phyloP scores from a whole-genome alignment of 2,113 vertebrate genomes.

The Xiphophorus hellerii region DNA sequence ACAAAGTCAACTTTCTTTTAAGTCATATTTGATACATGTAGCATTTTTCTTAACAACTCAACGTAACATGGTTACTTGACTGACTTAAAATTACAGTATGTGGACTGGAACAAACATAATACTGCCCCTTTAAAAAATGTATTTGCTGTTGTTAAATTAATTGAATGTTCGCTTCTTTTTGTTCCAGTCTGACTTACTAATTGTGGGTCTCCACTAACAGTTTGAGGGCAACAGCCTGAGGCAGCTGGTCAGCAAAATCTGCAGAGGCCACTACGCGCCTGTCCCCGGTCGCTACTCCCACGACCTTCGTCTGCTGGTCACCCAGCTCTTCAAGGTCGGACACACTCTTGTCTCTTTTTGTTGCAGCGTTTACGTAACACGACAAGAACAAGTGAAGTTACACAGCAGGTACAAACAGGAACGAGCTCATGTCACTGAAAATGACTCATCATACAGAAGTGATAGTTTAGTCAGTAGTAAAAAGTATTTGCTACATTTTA shows the following conservation, averaged over 20 bases:
- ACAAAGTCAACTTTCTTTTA: too few relatives aligned
- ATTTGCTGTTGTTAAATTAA: not conserved
- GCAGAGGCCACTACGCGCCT: conserved; percentile 83
- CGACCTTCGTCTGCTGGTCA: conserved; percentile 82
- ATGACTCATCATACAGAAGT: not conserved
- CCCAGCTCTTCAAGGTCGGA: conserved; percentile 86
- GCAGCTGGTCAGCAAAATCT: conserved; percentile 89
- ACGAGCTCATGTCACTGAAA: not conserved
- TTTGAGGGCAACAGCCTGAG: conserved; percentile 86
- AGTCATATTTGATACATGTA: too few relatives aligned
- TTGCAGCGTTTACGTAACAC: not conserved
- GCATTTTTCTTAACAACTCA: too few relatives aligned
- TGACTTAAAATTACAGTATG: too few relatives aligned
- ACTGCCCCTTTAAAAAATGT: too few relatives aligned
- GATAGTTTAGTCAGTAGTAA: not conserved
- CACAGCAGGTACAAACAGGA: not conserved
- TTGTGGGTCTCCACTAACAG: conserved; percentile 66
- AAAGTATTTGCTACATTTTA: not conserved
- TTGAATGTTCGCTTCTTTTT: not conserved
- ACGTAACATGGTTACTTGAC: too few relatives aligned
- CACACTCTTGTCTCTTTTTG: not conserved
- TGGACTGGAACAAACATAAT: too few relatives aligned
- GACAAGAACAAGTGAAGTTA: not conserved
- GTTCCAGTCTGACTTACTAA: not conserved
- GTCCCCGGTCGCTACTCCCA: conserved; percentile 82